A percentile compares a stretch with the other conserved stretches of the same genome.
phyloP scores from a whole-genome alignment of 2,797 vertebrate species.

The Tarsius wallacei region DNA sequence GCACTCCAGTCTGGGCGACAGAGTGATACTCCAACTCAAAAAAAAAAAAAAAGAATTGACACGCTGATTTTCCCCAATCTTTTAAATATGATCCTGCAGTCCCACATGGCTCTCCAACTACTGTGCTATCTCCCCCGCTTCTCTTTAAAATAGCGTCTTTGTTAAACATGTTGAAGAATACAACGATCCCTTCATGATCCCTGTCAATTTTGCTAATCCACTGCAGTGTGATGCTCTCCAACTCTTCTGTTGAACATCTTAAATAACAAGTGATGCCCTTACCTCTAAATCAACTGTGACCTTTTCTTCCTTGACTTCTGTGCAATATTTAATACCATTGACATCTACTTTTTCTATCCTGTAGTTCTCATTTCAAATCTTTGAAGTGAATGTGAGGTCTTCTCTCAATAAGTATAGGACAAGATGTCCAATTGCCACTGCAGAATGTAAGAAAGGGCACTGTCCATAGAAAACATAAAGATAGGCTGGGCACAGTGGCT shows the following conservation, averaged over 20 bases:
- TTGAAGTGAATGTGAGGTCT: background rate
- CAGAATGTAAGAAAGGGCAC: background rate
- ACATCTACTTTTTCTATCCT: background rate
- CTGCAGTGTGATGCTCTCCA: background rate
- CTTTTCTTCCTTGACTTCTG: background rate
- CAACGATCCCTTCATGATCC: background rate
- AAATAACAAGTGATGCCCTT: background rate
- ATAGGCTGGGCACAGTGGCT: no score
- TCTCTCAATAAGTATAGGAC: background rate
- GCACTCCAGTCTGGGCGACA: no score
- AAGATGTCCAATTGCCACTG: background rate
- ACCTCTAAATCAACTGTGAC: slow-evolving; percentile 10
- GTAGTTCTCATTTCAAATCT: slow-evolving; percentile 2
- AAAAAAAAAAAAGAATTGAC: no score
- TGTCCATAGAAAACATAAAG: background rate
- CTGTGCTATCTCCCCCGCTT: background rate
- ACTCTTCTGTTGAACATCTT: slow-evolving; percentile 5
- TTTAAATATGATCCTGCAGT: background rate
- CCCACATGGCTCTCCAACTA: background rate
- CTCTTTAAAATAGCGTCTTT: background rate
- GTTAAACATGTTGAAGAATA: background rate
- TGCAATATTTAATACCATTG: background rate
- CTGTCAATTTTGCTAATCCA: background rate
- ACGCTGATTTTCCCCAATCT: background rate
- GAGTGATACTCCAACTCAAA: no score